Percentiles rank a stretch among this genome's conserved stretches.
These are phyloP conservation scores for Eristalis tenax DNA, from an alignment of 2,888 invertebrate genomes.

Conservation along the genomic window DNA sequence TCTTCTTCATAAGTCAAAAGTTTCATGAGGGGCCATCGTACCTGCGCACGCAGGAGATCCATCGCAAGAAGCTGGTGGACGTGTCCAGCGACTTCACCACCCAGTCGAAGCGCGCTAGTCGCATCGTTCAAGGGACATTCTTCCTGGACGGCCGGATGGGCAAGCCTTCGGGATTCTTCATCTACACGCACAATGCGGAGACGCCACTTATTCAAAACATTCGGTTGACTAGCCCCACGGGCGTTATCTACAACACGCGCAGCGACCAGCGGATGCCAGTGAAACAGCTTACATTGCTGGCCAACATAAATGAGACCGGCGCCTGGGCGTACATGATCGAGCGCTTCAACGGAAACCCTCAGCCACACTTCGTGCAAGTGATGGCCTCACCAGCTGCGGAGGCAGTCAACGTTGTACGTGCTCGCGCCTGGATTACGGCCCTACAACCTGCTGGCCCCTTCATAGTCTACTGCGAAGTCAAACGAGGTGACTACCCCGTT, in stretches of 20 bases:
- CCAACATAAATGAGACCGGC: constrained; percentile 83
- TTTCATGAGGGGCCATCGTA: constrained; percentile 81
- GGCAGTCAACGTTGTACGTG: constrained; percentile 72
- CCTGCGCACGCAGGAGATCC: constrained; percentile 78
- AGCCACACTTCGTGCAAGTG: constrained; percentile 85
- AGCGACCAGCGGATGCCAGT: constrained; percentile 82
- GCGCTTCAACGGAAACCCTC: constrained; percentile 83
- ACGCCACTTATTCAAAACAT: constrained; percentile 82
- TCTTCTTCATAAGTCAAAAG: constrained; percentile 81
- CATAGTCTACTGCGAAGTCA: constrained; percentile 83
- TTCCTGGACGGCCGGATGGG: constrained; percentile 83
- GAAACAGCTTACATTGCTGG: constrained; percentile 82
- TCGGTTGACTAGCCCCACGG: constrained; percentile 82
- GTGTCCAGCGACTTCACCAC: constrained; percentile 49
- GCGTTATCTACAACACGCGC: constrained; percentile 80
- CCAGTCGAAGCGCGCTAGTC: constrained; percentile 59
- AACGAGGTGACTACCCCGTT: constrained; percentile 83
- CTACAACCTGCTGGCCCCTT: constrained; percentile 80
- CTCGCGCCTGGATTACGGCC: constrained; percentile 82
- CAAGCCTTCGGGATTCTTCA: constrained; percentile 82
- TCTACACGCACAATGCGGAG: constrained; percentile 83
- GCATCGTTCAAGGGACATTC: constrained; percentile 83
- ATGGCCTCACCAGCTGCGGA: constrained; percentile 82
- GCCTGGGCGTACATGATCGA: constrained; percentile 84
- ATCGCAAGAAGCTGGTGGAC: constrained; percentile 73